These are phyloP conservation scores for Willisornis vidua DNA, from an alignment of 2,113 vertebrate genomes.

Conservation along the genomic window DNA sequence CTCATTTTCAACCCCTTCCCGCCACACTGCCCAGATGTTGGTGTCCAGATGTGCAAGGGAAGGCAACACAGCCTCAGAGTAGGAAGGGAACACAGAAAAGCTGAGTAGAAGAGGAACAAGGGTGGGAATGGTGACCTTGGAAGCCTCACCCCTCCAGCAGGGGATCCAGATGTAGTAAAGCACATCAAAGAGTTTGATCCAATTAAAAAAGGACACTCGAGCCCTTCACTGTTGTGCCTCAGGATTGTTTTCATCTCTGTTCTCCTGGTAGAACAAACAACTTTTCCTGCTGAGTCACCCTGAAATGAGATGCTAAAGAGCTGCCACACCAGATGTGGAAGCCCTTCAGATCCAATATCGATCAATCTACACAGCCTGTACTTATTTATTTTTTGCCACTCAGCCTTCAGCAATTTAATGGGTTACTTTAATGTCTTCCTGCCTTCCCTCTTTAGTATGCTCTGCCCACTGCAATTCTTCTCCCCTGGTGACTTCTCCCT, in stretches of 20 bases:
- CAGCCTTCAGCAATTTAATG: constrained; percentile 22
- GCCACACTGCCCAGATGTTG: neutral
- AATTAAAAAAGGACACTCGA: neutral
- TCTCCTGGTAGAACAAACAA: constrained; percentile 3
- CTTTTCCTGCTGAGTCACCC: constrained; percentile 40
- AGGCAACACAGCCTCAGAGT: neutral
- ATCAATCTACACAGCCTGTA: constrained; percentile 24
- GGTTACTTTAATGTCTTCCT: constrained; percentile 12
- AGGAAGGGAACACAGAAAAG: neutral
- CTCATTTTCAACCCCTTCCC: neutral
- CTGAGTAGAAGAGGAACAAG: neutral
- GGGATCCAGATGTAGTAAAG: neutral
- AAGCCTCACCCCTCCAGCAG: neutral
- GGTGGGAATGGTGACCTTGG: neutral
- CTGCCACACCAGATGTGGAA: constrained; percentile 48
- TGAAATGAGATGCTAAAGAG: constrained; percentile 43
- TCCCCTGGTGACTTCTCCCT: neutral
- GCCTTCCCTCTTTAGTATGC: neutral
- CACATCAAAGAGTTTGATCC: neutral
- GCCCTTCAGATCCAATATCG: constrained; percentile 53
- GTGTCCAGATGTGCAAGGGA: neutral
- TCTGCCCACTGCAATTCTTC: neutral
- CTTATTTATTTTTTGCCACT: constrained; percentile 44
- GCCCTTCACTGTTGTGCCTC: neutral
- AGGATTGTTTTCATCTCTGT: neutral